Base-by-base conservation (phyloP, 2,888 invertebrate species). In the Stenichneumon culpator region DNA sequence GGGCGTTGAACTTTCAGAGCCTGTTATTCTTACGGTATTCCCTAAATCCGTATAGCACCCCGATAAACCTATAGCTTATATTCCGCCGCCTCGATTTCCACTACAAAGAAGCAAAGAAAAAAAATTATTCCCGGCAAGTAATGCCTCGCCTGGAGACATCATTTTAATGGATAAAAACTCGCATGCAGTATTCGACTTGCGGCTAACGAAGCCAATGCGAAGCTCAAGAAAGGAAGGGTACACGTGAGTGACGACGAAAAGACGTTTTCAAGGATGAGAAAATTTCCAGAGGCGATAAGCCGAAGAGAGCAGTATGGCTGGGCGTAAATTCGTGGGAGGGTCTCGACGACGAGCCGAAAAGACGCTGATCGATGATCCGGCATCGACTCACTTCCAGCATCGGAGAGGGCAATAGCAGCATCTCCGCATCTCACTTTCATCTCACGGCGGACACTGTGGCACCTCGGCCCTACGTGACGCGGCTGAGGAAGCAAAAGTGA, bases 401-500 rank as follows among this genome's bases (percentile, higher is more conserved):
- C 44, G 32, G 11, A 7, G 60, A 52, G 28, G 22, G 57, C 65
- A 25, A 22, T 67, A 50, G 50, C 77, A 28, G 52, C 77, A 77
- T 69, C 52, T 50, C 50, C 68, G 81, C 80, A 69, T 81, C 80
- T 74, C 68, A 81, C 68, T 75, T 75, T 60, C 68, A 74, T 65
- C 79, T 79, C 70, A 78, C 77, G 16, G 39, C 79, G 70, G 79
- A 63, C 52, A 50, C 25, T 47, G 47, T 52, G 52, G 69, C 69
- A 78, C 57, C 73, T 82, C 78, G 72, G 57, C 63, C 28, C 57
- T 73, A 39, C 77, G 84, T 82, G 83, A 83, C 78, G 47, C 77
- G 80, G 68, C 79, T 74, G 75, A 65, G 79, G 32, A 74, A 69
- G 47, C 72, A 86, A 80, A 78, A 79, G 77, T 87, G 86, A 87